Base-by-base conservation (phyloP, 1,140 invertebrate genomes). In the Pantala flavescens region DNA sequence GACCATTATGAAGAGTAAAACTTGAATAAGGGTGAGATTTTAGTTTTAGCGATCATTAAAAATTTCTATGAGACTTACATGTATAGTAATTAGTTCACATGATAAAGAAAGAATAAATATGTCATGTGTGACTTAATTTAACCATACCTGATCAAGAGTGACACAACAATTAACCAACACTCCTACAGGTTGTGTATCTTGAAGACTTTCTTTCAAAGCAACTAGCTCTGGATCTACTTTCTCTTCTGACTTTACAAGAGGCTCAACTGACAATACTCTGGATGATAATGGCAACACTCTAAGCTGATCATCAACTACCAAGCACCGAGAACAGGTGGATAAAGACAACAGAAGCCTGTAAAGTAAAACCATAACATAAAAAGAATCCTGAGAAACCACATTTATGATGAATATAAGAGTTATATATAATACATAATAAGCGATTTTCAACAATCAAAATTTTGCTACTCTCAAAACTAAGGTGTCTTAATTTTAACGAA, bases 281-380 rank as follows among this genome's bases (percentile, higher is more conserved):
- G 94, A 96, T 10, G 96, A 97, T 77, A 99, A 86, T 0, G 98
- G 97, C 23, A 99, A 84, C 7, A 99, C 90, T 71, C 91, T 91
- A 0, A 99, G 86, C 76, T 95, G 90, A 83, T 99, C 97, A 84
- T 99, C 96, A 21, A 98, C 89, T 7, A 99, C 93, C 71, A 99
- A 84, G 84, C 95, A 98, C 28, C 90, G 88, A 76, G 90, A 84
- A 82, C 96, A 98, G 1, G 93, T 92, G 0, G 93, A 87, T 76
- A 99, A 83, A 0, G 97, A 98, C 0, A 99, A 82, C 19, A 99
- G 87, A 82, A 99, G 98, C 71, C 95, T 88, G 77, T 43, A 80
- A 77, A 42, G 10, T 10, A 74, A 76, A 24, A 24, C 12, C 12
- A 71, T 28, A n/a, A 73, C 71, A 55, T 75, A 16, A 74, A 71